Conservation (phyloP, 2,797 vertebrate genomes). For the Urocyon cinereoargenteus region DNA sequence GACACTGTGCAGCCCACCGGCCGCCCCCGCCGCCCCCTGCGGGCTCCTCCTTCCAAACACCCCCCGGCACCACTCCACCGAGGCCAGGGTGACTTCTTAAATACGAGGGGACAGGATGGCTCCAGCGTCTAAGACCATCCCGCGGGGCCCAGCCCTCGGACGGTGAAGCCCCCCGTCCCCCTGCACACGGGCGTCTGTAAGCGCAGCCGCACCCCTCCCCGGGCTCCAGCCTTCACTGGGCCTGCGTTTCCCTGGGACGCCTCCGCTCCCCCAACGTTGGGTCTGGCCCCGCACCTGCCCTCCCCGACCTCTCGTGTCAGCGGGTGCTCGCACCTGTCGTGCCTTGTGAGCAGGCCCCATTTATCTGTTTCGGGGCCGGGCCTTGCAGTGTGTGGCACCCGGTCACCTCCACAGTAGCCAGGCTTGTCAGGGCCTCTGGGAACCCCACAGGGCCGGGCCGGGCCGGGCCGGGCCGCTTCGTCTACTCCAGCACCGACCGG, state of each 20-base stretch:
- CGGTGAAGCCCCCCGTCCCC: accelerated
- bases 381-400: background rate
- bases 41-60: background rate
- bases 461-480: too few species aligned
- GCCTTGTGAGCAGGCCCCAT: accelerated
- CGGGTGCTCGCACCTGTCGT: accelerated
- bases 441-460: background rate
- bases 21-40: background rate
- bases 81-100: background rate
- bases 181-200: accelerated
- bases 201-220: background rate
- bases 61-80: too few species aligned
- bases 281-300: background rate
- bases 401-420: accelerated
- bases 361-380: accelerated
- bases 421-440: background rate
- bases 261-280: accelerated
- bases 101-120: accelerated
- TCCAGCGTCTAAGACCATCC: accelerated
- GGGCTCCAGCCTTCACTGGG: accelerated
- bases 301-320: background rate
- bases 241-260: background rate
- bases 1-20: accelerated
- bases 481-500: accelerated
- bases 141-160: accelerated